These are phyloP conservation scores for Magallana ariakensis DNA, from an alignment of 1,140 invertebrate species.

Conservation along the genomic window DNA sequence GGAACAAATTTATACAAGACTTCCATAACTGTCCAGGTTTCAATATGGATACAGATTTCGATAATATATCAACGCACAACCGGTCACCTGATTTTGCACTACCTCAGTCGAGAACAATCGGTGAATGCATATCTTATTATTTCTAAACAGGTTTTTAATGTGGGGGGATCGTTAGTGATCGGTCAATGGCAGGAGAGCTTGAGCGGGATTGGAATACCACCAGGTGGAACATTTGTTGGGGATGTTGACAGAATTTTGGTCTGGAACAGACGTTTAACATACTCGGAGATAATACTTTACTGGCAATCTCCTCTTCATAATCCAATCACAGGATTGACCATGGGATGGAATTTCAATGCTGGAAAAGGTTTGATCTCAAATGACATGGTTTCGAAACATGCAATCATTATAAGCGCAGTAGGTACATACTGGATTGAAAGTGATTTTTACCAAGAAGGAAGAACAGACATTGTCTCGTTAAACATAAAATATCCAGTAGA, in stretches of 20 bases:
- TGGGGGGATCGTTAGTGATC: slow-evolving; percentile 56
- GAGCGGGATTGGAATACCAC: slow-evolving; percentile 16
- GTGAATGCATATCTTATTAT: slow-evolving; percentile 43
- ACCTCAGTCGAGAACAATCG: slow-evolving; percentile 40
- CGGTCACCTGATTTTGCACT: slow-evolving; percentile 56
- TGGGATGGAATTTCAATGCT: slow-evolving; percentile 57
- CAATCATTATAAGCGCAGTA: slow-evolving; percentile 10
- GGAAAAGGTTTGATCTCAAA: slow-evolving; percentile 45
- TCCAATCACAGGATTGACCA: slow-evolving; percentile 19
- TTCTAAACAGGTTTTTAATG: slow-evolving; percentile 48
- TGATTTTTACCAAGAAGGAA: slow-evolving; percentile 10
- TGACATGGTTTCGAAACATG: slow-evolving; percentile 50
- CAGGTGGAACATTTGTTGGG: slow-evolving; percentile 50
- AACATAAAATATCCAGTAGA: not conserved
- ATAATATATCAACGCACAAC: slow-evolving; percentile 56
- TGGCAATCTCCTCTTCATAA: slow-evolving; percentile 46
- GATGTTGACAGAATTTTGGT: slow-evolving; percentile 54
- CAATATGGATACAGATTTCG: slow-evolving; percentile 55
- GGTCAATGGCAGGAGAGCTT: slow-evolving; percentile 58
- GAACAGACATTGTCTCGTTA: not conserved
- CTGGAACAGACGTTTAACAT: slow-evolving; percentile 54
- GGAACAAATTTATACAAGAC: slow-evolving; percentile 25
- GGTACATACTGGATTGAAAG: not conserved
- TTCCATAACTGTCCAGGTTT: slow-evolving; percentile 42
- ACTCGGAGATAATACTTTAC: slow-evolving; percentile 47